These are phyloP conservation scores for Oxycera nigricornis DNA, from an alignment of 2,888 invertebrate genomes.

Conservation along the genomic window DNA sequence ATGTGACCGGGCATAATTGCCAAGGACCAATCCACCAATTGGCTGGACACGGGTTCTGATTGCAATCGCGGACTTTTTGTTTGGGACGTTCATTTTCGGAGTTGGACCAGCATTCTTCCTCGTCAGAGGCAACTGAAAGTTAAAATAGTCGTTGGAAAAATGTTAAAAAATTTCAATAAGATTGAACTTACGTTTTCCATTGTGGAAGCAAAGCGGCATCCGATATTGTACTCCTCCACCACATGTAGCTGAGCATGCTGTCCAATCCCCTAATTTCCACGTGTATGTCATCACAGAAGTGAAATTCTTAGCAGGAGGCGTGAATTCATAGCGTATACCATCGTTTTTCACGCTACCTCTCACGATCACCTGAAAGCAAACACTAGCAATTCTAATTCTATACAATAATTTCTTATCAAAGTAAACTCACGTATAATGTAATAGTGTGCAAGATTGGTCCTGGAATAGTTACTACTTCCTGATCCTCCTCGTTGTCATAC, in stretches of 20 bases:
- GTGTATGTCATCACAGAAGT: slow-evolving; percentile 69
- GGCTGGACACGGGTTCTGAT: slow-evolving; percentile 71
- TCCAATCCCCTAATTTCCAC: slow-evolving; percentile 84
- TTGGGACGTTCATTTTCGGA: slow-evolving; percentile 66
- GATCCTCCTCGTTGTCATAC: slow-evolving; percentile 79
- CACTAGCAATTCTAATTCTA: too few relatives aligned
- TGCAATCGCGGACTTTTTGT: slow-evolving; percentile 72
- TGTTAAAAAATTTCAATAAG: not conserved
- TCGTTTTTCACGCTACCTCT: slow-evolving; percentile 78
- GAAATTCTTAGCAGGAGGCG: slow-evolving; percentile 63
- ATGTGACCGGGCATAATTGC: slow-evolving; percentile 81
- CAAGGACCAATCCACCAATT: slow-evolving; percentile 89
- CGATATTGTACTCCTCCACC: slow-evolving; percentile 76
- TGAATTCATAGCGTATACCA: slow-evolving; percentile 85
- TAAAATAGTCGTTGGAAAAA: not conserved
- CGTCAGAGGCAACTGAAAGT: slow-evolving; percentile 67
- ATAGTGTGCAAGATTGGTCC: slow-evolving; percentile 84
- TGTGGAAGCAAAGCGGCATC: slow-evolving; percentile 63
- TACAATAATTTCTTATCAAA: not conserved
- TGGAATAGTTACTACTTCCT: slow-evolving; percentile 80
- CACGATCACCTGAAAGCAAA: slow-evolving; percentile 69
- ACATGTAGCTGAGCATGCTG: slow-evolving; percentile 77
- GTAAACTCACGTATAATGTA: slow-evolving; percentile 75
- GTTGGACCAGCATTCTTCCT: slow-evolving; percentile 67
- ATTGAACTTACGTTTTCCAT: slow-evolving; percentile 61